Base-by-base conservation (phyloP, 2,113 vertebrate species). In the Gracilinanus agilis region DNA sequence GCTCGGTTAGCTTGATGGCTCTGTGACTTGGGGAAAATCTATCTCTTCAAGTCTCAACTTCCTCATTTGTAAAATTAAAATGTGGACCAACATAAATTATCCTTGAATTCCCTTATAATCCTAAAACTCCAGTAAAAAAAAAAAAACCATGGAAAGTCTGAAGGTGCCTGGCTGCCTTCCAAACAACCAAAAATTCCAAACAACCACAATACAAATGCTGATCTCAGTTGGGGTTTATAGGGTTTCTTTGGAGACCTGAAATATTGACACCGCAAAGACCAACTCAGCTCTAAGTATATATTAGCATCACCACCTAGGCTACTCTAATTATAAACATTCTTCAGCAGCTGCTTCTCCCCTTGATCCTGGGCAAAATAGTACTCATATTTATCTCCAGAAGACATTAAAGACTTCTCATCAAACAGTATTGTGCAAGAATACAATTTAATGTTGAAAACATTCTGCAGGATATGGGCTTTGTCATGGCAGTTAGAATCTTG, bases 391-490 rank as follows among this genome's bases (percentile, higher is more conserved):
- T 24, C 49, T 92, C 54, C 54, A 3, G 55, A 93, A 21, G n/a
- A 34, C 10, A 44, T 19, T 19, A 75, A 55, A 88, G 67, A 95
- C 93, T 92, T 67, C 88, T 91, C 49, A 44, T 92, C 89, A 94
- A 97, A 93, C 89, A 91, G 97, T 95, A 56, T 95, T 5, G 6
- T 54, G 95, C 75, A 94, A 29, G 0, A 0, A 54, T 90, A 90
- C 24, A 95, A 89, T 8, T 34, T n/a, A 49, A 19, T 3, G 24
- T 11, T 54, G 54, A 53, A n/a, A 19, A 23, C 55, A n/a, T 11
- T 55, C 54, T 44, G 56, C 88, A 90, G 67, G n/a, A 40, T 40
- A 83, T 23, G 67, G n/a, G 67, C 34, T 83, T 40, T 40, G n/a
- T 7, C 19, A 23, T 40, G 67, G n/a, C 67, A 83, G 16, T 8